Percentiles rank a stretch among this genome's conserved stretches.
These are phyloP conservation scores for Gopherus flavomarginatus DNA, from an alignment of 2,113 vertebrate genomes.

Conservation along the genomic window DNA sequence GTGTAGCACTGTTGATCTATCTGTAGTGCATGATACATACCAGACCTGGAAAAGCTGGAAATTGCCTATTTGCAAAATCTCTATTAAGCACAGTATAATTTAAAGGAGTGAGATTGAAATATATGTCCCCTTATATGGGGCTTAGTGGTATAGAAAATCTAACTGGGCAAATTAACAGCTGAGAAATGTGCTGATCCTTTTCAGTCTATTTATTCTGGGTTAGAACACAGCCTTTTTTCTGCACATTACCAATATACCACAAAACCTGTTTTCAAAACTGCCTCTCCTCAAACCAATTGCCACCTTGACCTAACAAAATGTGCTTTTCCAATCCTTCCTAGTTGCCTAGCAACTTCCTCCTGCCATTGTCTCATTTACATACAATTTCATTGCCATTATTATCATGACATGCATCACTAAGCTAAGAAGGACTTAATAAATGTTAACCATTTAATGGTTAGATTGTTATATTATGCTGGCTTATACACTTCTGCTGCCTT, in stretches of 20 bases:
- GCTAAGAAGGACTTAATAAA: background rate
- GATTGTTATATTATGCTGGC: background rate
- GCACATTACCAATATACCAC: background rate
- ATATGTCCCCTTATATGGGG: rapidly evolving
- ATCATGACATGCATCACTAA: background rate
- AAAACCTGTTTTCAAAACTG: background rate
- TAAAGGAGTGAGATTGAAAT: background rate
- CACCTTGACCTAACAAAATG: rapidly evolving
- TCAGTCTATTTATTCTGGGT: background rate
- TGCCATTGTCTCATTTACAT: background rate
- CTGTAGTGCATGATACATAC: background rate
- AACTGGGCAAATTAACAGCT: background rate
- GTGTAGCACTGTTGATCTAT: background rate
- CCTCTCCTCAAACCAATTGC: background rate
- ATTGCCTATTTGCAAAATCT: background rate
- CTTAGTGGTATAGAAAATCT: rapidly evolving
- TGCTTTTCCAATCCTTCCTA: background rate
- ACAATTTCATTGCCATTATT: rapidly evolving
- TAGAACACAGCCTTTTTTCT: background rate
- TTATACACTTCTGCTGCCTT: background rate
- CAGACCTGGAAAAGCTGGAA: background rate
- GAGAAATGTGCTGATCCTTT: background rate
- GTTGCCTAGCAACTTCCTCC: background rate
- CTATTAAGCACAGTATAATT: background rate
- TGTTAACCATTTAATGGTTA: background rate